A percentile compares a stretch with the other conserved stretches of the same genome.
phyloP scores from a whole-genome alignment of 1,140 invertebrate genomes.

The Elysia chlorotica region DNA sequence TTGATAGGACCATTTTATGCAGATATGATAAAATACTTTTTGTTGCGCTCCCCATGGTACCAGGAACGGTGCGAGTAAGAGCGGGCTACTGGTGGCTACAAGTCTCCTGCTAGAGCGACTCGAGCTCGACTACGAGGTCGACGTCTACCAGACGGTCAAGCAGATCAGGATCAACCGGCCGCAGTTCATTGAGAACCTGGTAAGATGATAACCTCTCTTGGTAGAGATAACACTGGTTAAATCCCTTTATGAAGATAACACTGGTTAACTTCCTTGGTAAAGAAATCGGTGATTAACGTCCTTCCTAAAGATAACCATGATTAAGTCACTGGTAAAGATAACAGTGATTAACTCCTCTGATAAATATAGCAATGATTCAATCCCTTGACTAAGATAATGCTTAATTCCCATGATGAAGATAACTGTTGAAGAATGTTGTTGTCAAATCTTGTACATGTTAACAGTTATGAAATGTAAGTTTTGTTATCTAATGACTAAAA shows the following conservation, averaged over 20 bases:
- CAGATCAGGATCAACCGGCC: conserved; percentile 55
- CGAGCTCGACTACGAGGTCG: conserved; percentile 62
- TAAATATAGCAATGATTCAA: neutral
- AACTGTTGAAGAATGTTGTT: no score
- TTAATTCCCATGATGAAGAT: no score
- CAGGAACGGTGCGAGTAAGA: conserved; percentile 63
- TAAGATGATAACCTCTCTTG: conserved; percentile 28
- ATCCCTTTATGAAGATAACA: neutral
- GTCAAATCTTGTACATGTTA: no score
- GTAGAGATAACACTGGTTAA: neutral
- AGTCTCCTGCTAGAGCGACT: conserved; percentile 62
- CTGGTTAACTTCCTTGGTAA: neutral
- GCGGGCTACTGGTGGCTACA: conserved; percentile 61
- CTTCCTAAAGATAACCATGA: neutral
- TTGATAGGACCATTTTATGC: neutral
- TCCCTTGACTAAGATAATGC: neutral
- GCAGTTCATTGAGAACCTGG: conserved; percentile 56
- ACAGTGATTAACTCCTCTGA: conserved; percentile 1
- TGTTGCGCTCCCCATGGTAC: no score
- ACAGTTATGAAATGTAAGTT: no score
- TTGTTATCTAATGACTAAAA: no score
- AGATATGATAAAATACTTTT: no score
- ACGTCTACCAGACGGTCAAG: conserved; percentile 65
- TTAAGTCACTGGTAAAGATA: neutral
- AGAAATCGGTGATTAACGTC: neutral